These are phyloP conservation scores for Acropora yongei DNA, from an alignment of 64 coral and sea anemone species.

Conservation along the genomic window DNA sequence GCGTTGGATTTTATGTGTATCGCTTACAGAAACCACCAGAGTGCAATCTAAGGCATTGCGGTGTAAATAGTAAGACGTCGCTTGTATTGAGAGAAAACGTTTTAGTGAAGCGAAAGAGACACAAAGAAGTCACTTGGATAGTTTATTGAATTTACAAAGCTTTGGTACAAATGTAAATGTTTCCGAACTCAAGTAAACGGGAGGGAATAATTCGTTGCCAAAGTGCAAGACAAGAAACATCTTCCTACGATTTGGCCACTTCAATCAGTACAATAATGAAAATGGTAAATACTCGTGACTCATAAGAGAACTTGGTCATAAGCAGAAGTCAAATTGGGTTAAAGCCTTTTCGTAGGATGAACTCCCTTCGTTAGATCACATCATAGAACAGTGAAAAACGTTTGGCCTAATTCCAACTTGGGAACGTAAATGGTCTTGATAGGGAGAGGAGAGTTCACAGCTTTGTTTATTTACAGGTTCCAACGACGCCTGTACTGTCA, in stretches of 20 bases:
- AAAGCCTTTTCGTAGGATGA: not conserved
- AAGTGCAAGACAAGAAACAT: not conserved
- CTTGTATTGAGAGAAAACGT: not conserved
- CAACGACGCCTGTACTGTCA: conserved; percentile 8
- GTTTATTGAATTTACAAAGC: too few relatives aligned
- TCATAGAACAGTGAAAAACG: not conserved
- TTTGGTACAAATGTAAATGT: not conserved
- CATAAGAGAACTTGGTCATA: too few relatives aligned
- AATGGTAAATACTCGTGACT: too few relatives aligned
- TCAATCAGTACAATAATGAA: too few relatives aligned
- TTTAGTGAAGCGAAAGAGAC: not conserved
- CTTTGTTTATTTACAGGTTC: not conserved
- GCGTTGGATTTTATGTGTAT: conserved; percentile 67
- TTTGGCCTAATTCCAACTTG: not conserved
- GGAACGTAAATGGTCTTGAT: too few relatives aligned
- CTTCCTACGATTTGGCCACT: too few relatives aligned
- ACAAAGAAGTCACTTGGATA: too few relatives aligned
- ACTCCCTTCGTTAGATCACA: not conserved
- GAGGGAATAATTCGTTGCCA: not conserved
- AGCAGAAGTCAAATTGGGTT: too few relatives aligned
- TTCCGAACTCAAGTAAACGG: not conserved
- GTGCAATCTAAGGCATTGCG: conserved; percentile 34
- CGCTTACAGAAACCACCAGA: not conserved
- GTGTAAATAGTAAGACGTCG: not conserved
- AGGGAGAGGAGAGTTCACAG: too few relatives aligned